These are phyloP conservation scores for Uromys caudimaculatus DNA, from an alignment of 2,797 vertebrate species.

Conservation along the genomic window DNA sequence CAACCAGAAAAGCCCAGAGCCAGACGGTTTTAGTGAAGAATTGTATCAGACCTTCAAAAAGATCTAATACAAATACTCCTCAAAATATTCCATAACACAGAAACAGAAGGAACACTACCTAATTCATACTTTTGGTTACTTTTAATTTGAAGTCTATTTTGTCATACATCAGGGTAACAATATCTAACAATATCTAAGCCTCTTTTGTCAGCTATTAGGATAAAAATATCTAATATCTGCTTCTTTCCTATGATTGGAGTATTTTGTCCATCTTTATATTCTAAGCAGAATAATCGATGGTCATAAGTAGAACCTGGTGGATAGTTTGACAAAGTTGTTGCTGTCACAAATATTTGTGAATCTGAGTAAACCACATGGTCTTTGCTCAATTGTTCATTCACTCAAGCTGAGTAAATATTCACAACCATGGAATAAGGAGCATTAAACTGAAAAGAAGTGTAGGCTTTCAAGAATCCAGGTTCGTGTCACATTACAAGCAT, in stretches of 20 bases:
- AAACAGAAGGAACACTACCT: too few species aligned
- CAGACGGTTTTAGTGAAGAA: too few species aligned
- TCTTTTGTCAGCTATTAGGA: background rate
- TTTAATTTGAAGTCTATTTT: background rate
- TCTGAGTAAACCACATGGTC: rapidly evolving
- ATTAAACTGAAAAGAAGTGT: background rate
- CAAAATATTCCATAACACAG: too few species aligned
- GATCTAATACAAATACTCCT: too few species aligned
- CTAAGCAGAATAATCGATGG: background rate
- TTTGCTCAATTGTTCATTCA: background rate
- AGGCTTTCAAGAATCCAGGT: background rate
- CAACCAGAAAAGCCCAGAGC: too few species aligned
- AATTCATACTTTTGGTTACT: background rate
- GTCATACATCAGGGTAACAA: background rate
- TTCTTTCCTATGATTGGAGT: background rate
- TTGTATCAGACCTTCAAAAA: too few species aligned
- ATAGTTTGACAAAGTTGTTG: background rate
- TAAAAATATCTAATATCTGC: background rate
- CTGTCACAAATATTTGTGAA: background rate
- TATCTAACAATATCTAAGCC: background rate
- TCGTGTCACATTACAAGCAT: background rate
- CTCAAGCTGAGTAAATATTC: background rate
- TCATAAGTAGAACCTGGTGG: background rate
- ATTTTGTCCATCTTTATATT: background rate
- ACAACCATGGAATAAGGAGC: background rate